These are phyloP conservation scores for Sebastes iracundus DNA, from an alignment of 2,797 vertebrate species.

Conservation along the genomic window DNA sequence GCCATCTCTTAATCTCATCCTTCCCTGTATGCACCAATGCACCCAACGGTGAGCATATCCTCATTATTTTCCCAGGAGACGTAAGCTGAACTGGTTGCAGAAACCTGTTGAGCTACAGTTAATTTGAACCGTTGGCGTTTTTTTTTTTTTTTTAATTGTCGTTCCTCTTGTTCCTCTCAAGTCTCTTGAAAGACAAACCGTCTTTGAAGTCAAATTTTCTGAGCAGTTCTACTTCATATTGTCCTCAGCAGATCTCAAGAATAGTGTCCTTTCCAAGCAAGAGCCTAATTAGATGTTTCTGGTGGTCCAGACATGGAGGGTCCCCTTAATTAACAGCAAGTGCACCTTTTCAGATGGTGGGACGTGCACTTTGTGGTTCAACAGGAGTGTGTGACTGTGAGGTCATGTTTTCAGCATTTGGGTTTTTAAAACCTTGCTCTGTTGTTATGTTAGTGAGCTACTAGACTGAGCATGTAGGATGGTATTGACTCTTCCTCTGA, in stretches of 20 bases:
- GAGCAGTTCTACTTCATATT: slow-evolving; percentile 31
- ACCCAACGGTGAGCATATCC: slow-evolving; percentile 29
- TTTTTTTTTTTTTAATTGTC: not conserved
- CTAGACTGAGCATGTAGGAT: slow-evolving; percentile 28
- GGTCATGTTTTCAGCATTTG: slow-evolving; percentile 22
- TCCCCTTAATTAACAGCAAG: slow-evolving; percentile 35
- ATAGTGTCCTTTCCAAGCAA: not conserved
- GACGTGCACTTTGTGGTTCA: slow-evolving; percentile 35
- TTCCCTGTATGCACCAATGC: slow-evolving; percentile 38
- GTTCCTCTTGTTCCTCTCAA: not conserved
- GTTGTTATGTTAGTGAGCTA: slow-evolving; percentile 19
- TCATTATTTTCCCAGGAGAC: slow-evolving; percentile 45
- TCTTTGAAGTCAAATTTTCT: slow-evolving; percentile 54
- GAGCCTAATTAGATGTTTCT: slow-evolving; percentile 53
- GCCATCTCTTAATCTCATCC: slow-evolving; percentile 69
- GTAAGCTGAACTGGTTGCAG: slow-evolving; percentile 2
- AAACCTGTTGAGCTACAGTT: slow-evolving; percentile 23
- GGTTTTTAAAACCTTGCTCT: slow-evolving; percentile 1
- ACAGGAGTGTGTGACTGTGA: slow-evolving; percentile 3
- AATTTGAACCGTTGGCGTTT: slow-evolving; percentile 16
- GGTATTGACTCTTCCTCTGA: slow-evolving; percentile 24
- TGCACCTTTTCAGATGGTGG: slow-evolving; percentile 17
- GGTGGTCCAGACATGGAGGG: slow-evolving; percentile 34
- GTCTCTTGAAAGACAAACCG: slow-evolving; percentile 1
- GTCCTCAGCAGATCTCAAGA: slow-evolving; percentile 19